phyloP scores from a whole-genome alignment of 2,797 vertebrate genomes.

The Huso huso region DNA sequence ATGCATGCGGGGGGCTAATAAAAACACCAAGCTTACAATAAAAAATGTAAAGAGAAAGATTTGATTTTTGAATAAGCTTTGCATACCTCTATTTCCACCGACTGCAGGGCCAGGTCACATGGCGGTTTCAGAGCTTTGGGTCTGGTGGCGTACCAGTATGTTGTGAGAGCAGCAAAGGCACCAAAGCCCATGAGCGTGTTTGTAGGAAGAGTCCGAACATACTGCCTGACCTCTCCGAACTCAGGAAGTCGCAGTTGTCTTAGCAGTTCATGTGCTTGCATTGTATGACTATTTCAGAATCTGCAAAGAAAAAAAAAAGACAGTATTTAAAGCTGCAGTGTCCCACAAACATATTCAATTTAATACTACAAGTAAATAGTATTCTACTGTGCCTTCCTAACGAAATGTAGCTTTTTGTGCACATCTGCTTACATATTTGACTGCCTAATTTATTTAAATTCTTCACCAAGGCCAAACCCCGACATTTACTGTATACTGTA shows the following conservation, averaged over 20 bases:
- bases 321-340: background rate
- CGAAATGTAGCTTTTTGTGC: constrained; percentile 5
- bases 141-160: constrained; percentile 80
- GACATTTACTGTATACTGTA: no score
- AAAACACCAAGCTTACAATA: no score
- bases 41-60: constrained; percentile 12
- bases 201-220: constrained; percentile 64
- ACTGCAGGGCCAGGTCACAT: constrained; percentile 79
- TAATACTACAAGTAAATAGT: background rate
- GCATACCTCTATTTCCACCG: constrained; percentile 68
- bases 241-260: constrained; percentile 74
- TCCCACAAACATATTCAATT: constrained; percentile 9
- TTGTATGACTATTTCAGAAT: constrained; percentile 29
- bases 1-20: no score
- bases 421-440: constrained; percentile 2
- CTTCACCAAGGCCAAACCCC: no score
- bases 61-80: constrained; percentile 64
- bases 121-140: constrained; percentile 69
- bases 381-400: constrained; percentile 8
- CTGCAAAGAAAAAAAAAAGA: background rate
- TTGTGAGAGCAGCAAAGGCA: constrained; percentile 70
- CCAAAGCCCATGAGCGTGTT: constrained; percentile 76
- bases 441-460: no score
- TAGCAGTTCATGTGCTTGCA: constrained; percentile 79
- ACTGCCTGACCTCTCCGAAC: constrained; percentile 70